These are phyloP conservation scores for Cryptotermes secundus DNA, from an alignment of 1,140 invertebrate genomes.

Conservation along the genomic window DNA sequence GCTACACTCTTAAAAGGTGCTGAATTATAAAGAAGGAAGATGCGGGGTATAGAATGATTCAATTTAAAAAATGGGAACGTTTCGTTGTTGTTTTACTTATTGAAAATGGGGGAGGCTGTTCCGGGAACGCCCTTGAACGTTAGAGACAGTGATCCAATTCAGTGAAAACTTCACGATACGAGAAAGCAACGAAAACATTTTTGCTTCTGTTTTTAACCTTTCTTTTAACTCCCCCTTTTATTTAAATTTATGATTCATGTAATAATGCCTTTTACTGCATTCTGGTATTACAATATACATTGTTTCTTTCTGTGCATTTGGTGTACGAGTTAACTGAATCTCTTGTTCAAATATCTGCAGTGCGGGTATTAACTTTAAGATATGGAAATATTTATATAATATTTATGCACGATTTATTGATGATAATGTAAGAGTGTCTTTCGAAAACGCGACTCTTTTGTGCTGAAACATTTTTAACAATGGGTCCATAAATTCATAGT, in stretches of 20 bases:
- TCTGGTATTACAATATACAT: too few species aligned
- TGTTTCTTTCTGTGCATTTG: too few species aligned
- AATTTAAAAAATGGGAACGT: constrained; percentile 10
- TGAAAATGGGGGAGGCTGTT: background rate
- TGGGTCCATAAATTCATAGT: too few species aligned
- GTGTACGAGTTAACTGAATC: too few species aligned
- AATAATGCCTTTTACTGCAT: too few species aligned
- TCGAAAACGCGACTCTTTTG: too few species aligned
- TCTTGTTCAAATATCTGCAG: too few species aligned
- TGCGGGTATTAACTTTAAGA: too few species aligned
- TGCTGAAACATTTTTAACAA: too few species aligned
- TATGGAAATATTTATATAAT: too few species aligned
- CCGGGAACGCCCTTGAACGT: background rate
- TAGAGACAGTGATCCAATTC: background rate
- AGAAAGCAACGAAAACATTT: background rate
- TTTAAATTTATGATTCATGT: background rate
- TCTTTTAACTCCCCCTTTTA: background rate
- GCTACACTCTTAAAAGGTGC: constrained; percentile 2
- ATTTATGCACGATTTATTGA: too few species aligned
- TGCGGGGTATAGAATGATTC: background rate
- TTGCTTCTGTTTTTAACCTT: background rate
- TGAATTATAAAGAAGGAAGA: background rate
- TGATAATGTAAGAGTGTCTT: too few species aligned
- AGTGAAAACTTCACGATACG: background rate
- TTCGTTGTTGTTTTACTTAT: background rate